Evolutionary conservation across 2,113 vertebrate species (phyloP).

Genomic region (Mandrillus leucophaeus): DNA sequence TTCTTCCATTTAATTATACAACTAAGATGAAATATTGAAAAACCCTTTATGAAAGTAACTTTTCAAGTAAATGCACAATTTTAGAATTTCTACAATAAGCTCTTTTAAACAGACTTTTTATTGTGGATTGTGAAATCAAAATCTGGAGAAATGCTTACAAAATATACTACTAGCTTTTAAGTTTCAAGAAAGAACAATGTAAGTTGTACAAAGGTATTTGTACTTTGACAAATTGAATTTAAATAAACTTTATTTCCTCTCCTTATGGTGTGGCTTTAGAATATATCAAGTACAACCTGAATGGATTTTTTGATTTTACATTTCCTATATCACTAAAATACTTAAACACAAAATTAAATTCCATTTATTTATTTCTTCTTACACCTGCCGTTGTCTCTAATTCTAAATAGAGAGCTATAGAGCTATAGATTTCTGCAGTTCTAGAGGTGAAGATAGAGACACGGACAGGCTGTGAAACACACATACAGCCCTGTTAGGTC

Average conservation of each 20-base stretch:
- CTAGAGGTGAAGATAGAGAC: not conserved
- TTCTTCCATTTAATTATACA: conserved; percentile 56
- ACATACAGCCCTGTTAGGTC: not conserved
- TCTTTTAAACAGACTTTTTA: conserved; percentile 63
- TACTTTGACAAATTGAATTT: conserved; percentile 73
- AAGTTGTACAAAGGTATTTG: conserved; percentile 66
- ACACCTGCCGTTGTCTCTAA: not conserved
- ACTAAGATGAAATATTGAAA: conserved; percentile 44
- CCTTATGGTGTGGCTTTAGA: conserved; percentile 39
- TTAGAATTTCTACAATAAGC: conserved; percentile 66
- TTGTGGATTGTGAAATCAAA: conserved; percentile 50
- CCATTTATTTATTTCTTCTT: not conserved
- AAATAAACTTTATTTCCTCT: conserved; percentile 82
- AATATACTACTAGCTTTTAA: not conserved
- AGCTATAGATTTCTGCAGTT: not conserved
- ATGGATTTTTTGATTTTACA: not conserved
- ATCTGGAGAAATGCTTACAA: conserved; percentile 67
- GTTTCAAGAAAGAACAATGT: conserved; percentile 62
- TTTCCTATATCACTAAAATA: not conserved
- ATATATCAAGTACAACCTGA: not conserved
- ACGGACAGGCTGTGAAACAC: not conserved
- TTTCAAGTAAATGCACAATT: conserved; percentile 55
- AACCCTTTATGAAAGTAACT: conserved; percentile 22
- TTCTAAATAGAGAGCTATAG: not conserved
- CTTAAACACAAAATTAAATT: not conserved